These are phyloP conservation scores for Potamarius usumacintae DNA, from an alignment of 2,113 vertebrate species.

Conservation along the genomic window DNA sequence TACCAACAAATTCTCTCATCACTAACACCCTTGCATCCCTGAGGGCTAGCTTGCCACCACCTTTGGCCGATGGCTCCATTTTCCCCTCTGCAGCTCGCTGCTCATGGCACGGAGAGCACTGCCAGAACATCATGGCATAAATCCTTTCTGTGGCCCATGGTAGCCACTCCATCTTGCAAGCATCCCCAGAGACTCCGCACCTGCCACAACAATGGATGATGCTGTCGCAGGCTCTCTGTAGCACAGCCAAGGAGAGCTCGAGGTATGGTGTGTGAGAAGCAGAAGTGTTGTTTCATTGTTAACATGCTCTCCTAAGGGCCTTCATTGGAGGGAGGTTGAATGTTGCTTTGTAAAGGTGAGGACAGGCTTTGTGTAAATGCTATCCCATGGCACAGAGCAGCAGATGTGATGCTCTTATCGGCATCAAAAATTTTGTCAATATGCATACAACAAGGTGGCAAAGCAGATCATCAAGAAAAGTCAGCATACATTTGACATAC, in stretches of 20 bases:
- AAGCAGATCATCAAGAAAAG: not conserved
- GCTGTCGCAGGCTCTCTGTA: constrained; percentile 37
- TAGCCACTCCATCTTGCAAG: constrained; percentile 39
- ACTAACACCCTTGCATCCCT: constrained; percentile 16
- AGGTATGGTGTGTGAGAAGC: constrained; percentile 25
- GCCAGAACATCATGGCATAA: constrained; percentile 30
- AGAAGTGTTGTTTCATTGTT: constrained; percentile 39
- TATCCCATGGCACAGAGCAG: not conserved
- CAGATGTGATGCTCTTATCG: constrained; percentile 3
- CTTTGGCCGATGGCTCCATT: constrained; percentile 23
- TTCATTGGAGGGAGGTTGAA: constrained; percentile 19
- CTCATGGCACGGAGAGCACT: not conserved
- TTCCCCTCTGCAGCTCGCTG: constrained; percentile 2
- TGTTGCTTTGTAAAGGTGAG: constrained; percentile 16
- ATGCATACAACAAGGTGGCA: not conserved
- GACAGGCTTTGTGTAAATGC: constrained; percentile 28
- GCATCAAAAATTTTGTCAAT: not conserved
- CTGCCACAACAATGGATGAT: constrained; percentile 49
- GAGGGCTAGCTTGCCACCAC: constrained; percentile 13
- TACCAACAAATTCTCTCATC: not conserved
- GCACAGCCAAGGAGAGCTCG: constrained; percentile 29
- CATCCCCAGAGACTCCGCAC: constrained; percentile 34
- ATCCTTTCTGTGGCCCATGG: constrained; percentile 42
- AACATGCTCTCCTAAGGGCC: constrained; percentile 27
- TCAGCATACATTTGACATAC: not conserved